Percentiles rank a stretch among this genome's conserved stretches.
Evolutionary conservation across 2,797 vertebrate genomes (phyloP).

Genomic region (Arnoldichthys spilopterus): DNA sequence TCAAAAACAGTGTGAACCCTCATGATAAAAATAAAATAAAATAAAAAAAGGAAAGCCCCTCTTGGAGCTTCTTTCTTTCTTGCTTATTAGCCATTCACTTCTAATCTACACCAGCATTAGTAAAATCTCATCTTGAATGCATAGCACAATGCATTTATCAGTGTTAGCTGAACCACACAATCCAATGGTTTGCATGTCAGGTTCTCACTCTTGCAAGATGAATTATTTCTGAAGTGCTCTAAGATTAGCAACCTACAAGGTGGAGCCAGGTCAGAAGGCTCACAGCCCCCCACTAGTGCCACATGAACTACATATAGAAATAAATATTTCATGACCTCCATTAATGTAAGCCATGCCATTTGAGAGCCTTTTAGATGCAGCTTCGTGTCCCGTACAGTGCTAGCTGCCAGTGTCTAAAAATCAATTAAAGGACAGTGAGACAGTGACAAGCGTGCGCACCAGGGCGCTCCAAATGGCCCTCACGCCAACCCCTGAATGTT

Average conservation of each 20-base stretch:
- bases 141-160: not conserved
- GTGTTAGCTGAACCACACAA: not conserved
- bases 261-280: slow-evolving; percentile 18
- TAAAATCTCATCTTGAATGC: not conserved
- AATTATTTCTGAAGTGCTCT: slow-evolving; percentile 21
- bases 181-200: slow-evolving; percentile 20
- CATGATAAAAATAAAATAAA: too few relatives aligned
- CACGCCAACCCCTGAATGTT: slow-evolving; percentile 25
- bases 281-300: not conserved
- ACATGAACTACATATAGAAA: slow-evolving; percentile 35
- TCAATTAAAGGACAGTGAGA: slow-evolving; percentile 20
- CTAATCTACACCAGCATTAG: too few relatives aligned
- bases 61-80: too few relatives aligned
- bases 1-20: too few relatives aligned
- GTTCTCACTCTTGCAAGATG: slow-evolving; percentile 14
- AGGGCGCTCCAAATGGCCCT: slow-evolving; percentile 21
- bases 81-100: too few relatives aligned
- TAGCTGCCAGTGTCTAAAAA: slow-evolving; percentile 24
- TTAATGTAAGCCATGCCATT: slow-evolving; percentile 22
- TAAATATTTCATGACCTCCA: slow-evolving; percentile 35
- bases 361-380: not conserved
- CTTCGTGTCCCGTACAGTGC: slow-evolving; percentile 9
- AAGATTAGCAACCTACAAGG: slow-evolving; percentile 23
- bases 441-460: slow-evolving; percentile 11
- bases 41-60: too few relatives aligned